Conservation (phyloP, 1,140 invertebrate genomes). For the Vanessa tameamea region DNA sequence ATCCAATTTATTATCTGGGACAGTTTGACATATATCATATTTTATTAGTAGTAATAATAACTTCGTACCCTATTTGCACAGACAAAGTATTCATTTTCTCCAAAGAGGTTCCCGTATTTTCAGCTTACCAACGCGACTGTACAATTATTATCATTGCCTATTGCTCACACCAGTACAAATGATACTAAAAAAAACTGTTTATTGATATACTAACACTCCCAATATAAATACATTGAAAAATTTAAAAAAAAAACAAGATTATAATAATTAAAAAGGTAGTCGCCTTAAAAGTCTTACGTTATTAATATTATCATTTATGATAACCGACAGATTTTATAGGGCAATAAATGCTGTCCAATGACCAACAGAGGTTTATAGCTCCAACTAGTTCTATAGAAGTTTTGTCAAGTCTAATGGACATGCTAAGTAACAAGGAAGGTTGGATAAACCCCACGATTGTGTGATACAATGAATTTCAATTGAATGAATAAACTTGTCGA, state of each 20-base stretch:
- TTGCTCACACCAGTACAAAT: no score
- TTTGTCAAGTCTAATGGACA: slow-evolving; percentile 43
- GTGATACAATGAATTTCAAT: slow-evolving; percentile 12
- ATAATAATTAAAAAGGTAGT: neutral
- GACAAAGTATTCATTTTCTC: no score
- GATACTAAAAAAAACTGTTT: no score
- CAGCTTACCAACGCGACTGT: no score
- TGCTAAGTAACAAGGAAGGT: slow-evolving; percentile 36
- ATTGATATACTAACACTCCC: no score
- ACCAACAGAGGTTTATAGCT: slow-evolving; percentile 46
- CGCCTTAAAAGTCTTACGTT: slow-evolving; percentile 34
- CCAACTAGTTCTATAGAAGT: slow-evolving; percentile 37
- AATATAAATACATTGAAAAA: no score
- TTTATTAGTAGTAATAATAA: no score
- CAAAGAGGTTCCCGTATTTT: no score
- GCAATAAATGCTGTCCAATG: slow-evolving; percentile 44
- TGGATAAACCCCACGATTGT: slow-evolving; percentile 25
- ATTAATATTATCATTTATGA: slow-evolving; percentile 48
- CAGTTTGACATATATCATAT: no score
- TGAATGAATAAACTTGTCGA: neutral
- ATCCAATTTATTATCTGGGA: no score
- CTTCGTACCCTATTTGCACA: no score
- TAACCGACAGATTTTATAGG: slow-evolving; percentile 42
- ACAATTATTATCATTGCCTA: no score
- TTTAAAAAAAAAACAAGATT: neutral